Conservation (phyloP, 2,113 vertebrate genomes). For the Hepsetus odoe region DNA sequence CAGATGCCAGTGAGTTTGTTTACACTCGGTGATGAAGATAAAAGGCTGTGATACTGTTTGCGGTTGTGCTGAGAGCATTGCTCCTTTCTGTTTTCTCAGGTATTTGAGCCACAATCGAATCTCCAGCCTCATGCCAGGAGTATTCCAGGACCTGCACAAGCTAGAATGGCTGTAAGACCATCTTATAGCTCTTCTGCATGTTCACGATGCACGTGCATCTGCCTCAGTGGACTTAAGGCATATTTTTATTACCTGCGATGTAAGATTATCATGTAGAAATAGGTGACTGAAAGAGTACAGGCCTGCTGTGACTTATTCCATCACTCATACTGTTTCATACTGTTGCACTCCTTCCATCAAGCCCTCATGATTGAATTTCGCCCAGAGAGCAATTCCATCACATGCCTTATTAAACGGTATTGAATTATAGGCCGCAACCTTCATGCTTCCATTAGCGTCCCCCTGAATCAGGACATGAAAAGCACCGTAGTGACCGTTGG, state of each 20-base stretch:
- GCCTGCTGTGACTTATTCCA: background rate
- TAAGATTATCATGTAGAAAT: background rate
- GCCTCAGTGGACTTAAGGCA: background rate
- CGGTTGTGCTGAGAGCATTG: background rate
- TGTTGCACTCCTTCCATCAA: background rate
- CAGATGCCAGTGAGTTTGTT: background rate
- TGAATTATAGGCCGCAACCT: constrained; percentile 20
- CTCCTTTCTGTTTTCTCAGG: constrained; percentile 66
- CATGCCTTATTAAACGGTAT: constrained; percentile 19
- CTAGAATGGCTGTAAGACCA: constrained; percentile 92
- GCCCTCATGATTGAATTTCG: background rate
- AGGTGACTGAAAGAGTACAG: background rate
- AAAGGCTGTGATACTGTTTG: background rate
- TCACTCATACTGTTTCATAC: background rate
- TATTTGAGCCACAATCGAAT: constrained; percentile 92
- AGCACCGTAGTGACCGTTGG: background rate
- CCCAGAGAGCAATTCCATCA: background rate
- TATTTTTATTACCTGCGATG: background rate
- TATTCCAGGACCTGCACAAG: constrained; percentile 89
- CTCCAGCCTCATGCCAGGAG: constrained; percentile 80
- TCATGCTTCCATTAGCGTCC: constrained; percentile 21
- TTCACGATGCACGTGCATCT: background rate
- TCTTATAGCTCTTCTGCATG: constrained; percentile 9
- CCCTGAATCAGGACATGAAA: background rate
- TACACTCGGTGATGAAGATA: background rate